Evolutionary conservation across 92 coral and sea anemone genomes (phyloP).

Genomic region (Bergia puertoricense): DNA sequence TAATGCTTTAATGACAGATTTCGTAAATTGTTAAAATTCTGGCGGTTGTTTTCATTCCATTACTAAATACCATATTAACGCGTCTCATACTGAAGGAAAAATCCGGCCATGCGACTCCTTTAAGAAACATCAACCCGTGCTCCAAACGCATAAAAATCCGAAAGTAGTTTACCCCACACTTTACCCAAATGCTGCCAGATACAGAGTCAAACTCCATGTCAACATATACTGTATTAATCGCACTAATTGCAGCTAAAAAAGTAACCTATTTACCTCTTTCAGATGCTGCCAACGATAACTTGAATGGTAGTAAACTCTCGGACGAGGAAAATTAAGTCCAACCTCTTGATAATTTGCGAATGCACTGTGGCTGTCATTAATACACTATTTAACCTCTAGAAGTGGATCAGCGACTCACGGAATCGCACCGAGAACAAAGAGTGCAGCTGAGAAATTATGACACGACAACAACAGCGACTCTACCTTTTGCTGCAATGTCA

Average conservation of each 20-base stretch:
- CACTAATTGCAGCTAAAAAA: background rate
- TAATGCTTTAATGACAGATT: constrained; percentile 22
- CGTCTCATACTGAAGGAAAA: background rate
- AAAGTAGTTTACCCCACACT: background rate
- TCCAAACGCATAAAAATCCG: background rate
- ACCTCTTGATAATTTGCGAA: background rate
- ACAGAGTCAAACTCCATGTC: background rate
- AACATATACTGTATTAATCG: background rate
- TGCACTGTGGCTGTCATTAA: too few species aligned
- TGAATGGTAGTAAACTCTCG: too few species aligned
- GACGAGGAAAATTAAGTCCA: background rate
- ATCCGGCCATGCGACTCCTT: background rate
- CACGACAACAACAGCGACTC: background rate
- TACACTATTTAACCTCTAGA: too few species aligned
- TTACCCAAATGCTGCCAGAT: background rate
- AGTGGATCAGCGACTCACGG: background rate
- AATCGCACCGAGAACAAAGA: background rate
- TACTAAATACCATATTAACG: constrained; percentile 31
- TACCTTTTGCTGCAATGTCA: background rate
- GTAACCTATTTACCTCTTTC: background rate
- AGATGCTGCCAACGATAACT: background rate
- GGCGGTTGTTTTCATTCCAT: constrained; percentile 18
- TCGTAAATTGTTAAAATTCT: constrained; percentile 37
- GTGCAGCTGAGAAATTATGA: background rate
- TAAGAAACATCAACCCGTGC: background rate